These are phyloP conservation scores for Chaenogobius annularis DNA, from an alignment of 2,113 vertebrate genomes.

Conservation along the genomic window DNA sequence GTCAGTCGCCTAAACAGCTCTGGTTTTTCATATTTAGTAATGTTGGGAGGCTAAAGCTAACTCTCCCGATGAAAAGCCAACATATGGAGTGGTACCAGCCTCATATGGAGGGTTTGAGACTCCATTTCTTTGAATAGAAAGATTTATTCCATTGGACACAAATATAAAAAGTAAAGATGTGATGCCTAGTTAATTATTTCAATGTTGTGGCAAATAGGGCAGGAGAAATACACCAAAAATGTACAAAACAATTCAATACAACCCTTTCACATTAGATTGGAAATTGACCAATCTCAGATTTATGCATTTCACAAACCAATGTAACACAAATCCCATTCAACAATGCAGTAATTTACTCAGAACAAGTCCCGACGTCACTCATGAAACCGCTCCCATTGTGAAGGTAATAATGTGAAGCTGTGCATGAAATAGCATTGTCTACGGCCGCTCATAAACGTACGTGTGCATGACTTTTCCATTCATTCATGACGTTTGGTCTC, in stretches of 20 bases:
- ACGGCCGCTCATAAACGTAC: not conserved
- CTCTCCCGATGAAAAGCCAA: too few relatives aligned
- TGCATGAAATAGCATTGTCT: conserved; percentile 13
- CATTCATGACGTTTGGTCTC: not conserved
- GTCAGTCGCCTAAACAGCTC: too few relatives aligned
- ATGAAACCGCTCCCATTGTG: not conserved
- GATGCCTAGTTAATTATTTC: not conserved
- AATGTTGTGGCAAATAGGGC: not conserved
- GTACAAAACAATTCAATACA: conserved; percentile 47
- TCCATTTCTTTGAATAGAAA: too few relatives aligned
- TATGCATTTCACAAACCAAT: conserved; percentile 29
- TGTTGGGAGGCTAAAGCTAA: too few relatives aligned
- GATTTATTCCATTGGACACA: too few relatives aligned
- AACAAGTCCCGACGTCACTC: not conserved
- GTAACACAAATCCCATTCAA: not conserved
- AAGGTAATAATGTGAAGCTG: conserved; percentile 19
- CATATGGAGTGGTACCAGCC: too few relatives aligned
- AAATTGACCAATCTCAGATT: conserved; percentile 27
- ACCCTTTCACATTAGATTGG: conserved; percentile 53
- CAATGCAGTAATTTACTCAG: conserved; percentile 20
- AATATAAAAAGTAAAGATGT: too few relatives aligned
- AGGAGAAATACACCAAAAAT: too few relatives aligned
- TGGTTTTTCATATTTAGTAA: too few relatives aligned
- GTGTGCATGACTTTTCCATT: not conserved
- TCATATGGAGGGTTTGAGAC: too few relatives aligned